These are phyloP conservation scores for Strongylocentrotus purpuratus DNA, from an alignment of 35 echinoderm and acorn worm species.

Conservation along the genomic window DNA sequence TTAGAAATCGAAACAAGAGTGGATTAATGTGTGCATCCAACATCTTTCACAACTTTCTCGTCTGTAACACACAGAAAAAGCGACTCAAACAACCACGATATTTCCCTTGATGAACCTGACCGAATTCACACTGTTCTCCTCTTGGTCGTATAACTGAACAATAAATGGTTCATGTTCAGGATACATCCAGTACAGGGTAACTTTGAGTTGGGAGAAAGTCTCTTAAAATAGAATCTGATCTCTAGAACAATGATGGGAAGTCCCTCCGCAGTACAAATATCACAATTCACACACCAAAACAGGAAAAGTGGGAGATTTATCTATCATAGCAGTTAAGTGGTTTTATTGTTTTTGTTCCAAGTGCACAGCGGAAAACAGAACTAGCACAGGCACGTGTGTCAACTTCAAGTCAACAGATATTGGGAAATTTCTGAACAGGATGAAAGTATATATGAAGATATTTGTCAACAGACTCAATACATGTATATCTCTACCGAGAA, in stretches of 20 bases:
- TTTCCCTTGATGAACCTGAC: background rate
- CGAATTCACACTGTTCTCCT: background rate
- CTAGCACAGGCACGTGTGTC: background rate
- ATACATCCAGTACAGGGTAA: background rate
- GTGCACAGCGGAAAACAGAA: background rate
- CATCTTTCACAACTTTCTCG: background rate
- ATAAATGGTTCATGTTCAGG: background rate
- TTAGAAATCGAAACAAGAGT: background rate
- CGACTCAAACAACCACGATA: background rate
- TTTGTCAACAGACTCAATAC: too few species aligned
- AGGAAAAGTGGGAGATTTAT: background rate
- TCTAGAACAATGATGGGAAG: background rate
- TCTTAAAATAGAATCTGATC: background rate
- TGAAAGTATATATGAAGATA: background rate
- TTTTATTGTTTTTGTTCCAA: background rate
- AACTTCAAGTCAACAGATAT: background rate
- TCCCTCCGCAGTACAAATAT: background rate
- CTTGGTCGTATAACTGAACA: background rate
- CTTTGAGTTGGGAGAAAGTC: background rate
- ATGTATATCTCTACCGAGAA: too few species aligned
- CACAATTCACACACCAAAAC: background rate
- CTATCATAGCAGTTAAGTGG: background rate
- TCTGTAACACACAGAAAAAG: background rate
- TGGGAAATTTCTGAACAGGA: background rate
- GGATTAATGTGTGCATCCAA: slow-evolving; percentile 7